Evolutionary conservation across 2,888 invertebrate species (phyloP).

Genomic region (Phoenoteleia sp.): DNA sequence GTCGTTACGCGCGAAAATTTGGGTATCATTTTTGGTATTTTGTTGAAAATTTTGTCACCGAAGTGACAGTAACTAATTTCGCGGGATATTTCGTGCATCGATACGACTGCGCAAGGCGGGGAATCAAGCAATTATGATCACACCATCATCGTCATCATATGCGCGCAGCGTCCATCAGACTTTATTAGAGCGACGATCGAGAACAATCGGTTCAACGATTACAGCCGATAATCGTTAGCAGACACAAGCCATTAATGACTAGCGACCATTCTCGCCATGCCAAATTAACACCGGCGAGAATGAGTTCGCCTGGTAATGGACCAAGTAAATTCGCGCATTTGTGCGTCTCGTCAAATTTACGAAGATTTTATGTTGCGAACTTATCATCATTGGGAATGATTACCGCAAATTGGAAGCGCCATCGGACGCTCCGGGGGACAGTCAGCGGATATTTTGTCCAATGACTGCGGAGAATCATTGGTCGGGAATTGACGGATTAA

Average conservation of each 20-base stretch:
- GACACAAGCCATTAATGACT: slow-evolving; percentile 85
- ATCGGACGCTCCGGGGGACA: too few species aligned
- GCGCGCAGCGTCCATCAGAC: slow-evolving; percentile 79
- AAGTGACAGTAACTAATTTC: slow-evolving; percentile 69
- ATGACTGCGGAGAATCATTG: too few species aligned
- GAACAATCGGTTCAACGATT: slow-evolving; percentile 86
- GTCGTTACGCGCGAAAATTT: slow-evolving; percentile 54
- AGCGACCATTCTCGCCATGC: slow-evolving; percentile 83
- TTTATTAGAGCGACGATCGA: slow-evolving; percentile 85
- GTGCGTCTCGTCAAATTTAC: slow-evolving; percentile 58
- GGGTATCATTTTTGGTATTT: slow-evolving; percentile 67
- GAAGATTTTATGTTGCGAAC: slow-evolving; percentile 64
- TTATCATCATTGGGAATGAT: slow-evolving; percentile 62
- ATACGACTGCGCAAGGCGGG: slow-evolving; percentile 53
- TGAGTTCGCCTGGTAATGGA: slow-evolving; percentile 66
- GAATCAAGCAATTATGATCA: slow-evolving; percentile 80
- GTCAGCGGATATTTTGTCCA: slow-evolving; percentile 41
- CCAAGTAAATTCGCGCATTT: slow-evolving; percentile 60
- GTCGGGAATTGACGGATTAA: too few species aligned
- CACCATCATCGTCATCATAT: slow-evolving; percentile 82
- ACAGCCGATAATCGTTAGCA: slow-evolving; percentile 86
- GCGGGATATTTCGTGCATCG: slow-evolving; percentile 54
- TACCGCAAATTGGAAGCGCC: slow-evolving; percentile 9
- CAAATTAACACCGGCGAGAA: slow-evolving; percentile 81
- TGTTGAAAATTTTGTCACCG: slow-evolving; percentile 57